Percentiles rank a stretch among this genome's conserved stretches.
Conservation (phyloP, 2,888 invertebrate species). For the Dione vanillae region DNA sequence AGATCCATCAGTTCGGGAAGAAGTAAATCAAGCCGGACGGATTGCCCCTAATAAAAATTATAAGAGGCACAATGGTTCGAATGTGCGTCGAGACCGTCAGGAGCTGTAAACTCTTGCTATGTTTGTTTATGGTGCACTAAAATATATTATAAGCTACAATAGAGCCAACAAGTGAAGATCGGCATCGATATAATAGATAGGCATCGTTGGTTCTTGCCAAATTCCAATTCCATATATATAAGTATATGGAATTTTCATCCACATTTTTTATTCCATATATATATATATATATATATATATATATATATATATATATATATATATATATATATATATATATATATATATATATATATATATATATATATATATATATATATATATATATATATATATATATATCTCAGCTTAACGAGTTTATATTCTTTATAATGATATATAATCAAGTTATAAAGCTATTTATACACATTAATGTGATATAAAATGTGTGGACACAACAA, state of each 20-base stretch:
- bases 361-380: too few species aligned
- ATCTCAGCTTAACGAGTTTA: too few species aligned
- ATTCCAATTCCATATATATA: neutral
- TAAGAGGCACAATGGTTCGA: conserved; percentile 82
- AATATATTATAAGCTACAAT: conserved; percentile 76
- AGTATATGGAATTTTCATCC: too few species aligned
- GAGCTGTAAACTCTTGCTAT: conserved; percentile 82
- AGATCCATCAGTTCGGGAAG: conserved; percentile 84
- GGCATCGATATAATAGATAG: conserved; percentile 1
- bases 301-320: too few species aligned
- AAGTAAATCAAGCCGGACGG: conserved; percentile 83
- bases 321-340: too few species aligned
- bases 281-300: too few species aligned
- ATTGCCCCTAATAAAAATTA: conserved; percentile 85
- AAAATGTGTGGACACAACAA: neutral
- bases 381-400: too few species aligned
- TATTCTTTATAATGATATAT: neutral
- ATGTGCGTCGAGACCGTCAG: conserved; percentile 79
- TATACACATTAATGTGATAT: too few species aligned
- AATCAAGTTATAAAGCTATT: too few species aligned
- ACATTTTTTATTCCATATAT: too few species aligned
- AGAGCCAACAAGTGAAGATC: conserved; percentile 8
- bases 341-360: too few species aligned
- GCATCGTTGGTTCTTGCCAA: neutral
- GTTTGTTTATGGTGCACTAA: conserved; percentile 84